Conservation (phyloP, 2,113 vertebrate genomes). For the Anhinga anhinga region DNA sequence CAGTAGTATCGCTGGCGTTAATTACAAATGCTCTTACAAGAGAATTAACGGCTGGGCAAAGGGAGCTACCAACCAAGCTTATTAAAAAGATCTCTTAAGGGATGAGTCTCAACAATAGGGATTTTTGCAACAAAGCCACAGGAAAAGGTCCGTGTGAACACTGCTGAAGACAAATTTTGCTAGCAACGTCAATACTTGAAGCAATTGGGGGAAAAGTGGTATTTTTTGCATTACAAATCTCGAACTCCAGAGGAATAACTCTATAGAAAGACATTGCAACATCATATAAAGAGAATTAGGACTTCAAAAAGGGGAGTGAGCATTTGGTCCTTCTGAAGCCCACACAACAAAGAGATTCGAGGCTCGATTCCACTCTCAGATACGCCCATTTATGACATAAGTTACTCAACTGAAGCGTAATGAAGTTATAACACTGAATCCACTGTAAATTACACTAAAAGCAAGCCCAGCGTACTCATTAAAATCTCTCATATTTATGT, state of each 20-base stretch:
- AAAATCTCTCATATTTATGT: not conserved
- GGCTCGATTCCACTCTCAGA: not conserved
- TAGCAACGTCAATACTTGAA: not conserved
- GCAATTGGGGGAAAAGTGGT: not conserved
- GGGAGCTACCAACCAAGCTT: not conserved
- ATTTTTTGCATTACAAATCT: not conserved
- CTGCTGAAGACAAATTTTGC: not conserved
- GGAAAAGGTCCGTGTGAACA: not conserved
- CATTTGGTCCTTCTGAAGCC: slow-evolving; percentile 2
- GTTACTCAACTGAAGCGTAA: not conserved
- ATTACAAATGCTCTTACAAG: not conserved
- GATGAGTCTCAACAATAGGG: not conserved
- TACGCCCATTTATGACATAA: not conserved
- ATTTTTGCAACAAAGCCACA: not conserved
- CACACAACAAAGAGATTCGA: slow-evolving; percentile 51
- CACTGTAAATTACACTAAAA: not conserved
- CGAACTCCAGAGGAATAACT: not conserved
- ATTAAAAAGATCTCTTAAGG: not conserved
- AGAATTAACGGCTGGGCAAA: not conserved
- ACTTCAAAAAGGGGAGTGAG: slow-evolving; percentile 39
- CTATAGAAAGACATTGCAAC: slow-evolving; percentile 36
- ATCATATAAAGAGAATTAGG: slow-evolving; percentile 31
- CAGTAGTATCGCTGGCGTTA: not conserved
- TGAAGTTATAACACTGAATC: not conserved
- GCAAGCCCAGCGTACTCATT: not conserved